A percentile compares a stretch with the other conserved stretches of the same genome.
Conservation (phyloP, 2,113 vertebrate species). For the Todiramphus saurophagus region DNA sequence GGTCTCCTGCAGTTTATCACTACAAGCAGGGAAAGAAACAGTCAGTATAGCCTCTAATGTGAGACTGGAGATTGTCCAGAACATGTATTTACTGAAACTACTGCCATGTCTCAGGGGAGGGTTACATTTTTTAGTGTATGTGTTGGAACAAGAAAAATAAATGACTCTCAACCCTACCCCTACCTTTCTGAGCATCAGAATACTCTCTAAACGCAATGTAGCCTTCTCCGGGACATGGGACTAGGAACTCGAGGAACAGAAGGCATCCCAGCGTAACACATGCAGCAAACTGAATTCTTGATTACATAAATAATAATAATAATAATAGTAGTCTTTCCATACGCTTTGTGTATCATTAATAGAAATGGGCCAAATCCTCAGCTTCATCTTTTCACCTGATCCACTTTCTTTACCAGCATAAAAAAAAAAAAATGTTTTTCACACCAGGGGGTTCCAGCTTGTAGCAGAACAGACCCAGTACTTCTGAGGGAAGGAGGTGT, state of each 20-base stretch:
- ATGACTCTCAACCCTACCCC: neutral
- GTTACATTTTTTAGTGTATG: neutral
- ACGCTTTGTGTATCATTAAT: neutral
- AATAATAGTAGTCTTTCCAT: neutral
- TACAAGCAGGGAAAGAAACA: neutral
- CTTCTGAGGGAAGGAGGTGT: neutral
- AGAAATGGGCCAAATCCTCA: neutral
- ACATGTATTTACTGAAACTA: neutral
- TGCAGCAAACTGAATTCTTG: neutral
- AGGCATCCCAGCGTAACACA: neutral
- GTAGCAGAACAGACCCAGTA: neutral
- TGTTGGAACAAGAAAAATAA: neutral
- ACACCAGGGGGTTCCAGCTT: neutral
- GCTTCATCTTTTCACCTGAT: neutral
- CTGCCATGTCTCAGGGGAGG: neutral
- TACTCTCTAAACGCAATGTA: neutral
- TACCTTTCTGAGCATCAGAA: neutral
- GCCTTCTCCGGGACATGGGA: neutral
- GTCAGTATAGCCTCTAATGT: neutral
- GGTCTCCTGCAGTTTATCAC: slow-evolving; percentile 4
- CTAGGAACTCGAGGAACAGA: neutral
- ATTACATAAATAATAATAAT: neutral
- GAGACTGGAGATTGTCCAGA: neutral
- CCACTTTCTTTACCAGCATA: neutral
- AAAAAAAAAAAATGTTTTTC: neutral